These are phyloP conservation scores for Ophion slaviceki DNA, from an alignment of 2,888 invertebrate genomes.

Conservation along the genomic window DNA sequence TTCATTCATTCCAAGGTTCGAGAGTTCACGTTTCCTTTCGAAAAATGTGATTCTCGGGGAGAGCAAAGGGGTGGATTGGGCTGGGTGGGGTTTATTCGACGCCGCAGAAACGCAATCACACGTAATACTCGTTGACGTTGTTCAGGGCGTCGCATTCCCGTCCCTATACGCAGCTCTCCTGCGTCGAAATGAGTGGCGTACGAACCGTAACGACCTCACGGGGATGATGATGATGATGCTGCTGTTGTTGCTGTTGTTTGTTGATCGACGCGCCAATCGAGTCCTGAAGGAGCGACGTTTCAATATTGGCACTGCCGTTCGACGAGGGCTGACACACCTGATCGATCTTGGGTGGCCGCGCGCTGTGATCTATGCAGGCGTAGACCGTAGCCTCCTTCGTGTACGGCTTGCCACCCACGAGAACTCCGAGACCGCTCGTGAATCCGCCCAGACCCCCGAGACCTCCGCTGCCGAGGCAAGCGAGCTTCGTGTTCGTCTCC, in stretches of 20 bases:
- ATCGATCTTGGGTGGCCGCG: constrained; percentile 83
- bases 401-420: constrained; percentile 85
- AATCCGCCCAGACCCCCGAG: constrained; percentile 79
- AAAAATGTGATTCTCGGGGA: not conserved
- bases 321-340: constrained; percentile 68
- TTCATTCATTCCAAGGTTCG: not conserved
- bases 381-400: constrained; percentile 89
- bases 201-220: constrained; percentile 82
- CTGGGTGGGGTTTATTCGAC: constrained; percentile 62
- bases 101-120: constrained; percentile 77
- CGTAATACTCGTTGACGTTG: constrained; percentile 82
- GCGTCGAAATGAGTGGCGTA: constrained; percentile 81
- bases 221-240: constrained; percentile 77
- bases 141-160: constrained; percentile 82
- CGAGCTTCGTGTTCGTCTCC: constrained; percentile 77
- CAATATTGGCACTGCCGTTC: constrained; percentile 63
- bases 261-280: constrained; percentile 59
- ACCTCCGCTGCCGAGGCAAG: constrained; percentile 72
- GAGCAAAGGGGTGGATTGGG: not conserved
- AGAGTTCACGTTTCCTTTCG: not conserved
- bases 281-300: constrained; percentile 67
- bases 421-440: constrained; percentile 78
- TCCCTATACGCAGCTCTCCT: constrained; percentile 83
- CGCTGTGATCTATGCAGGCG: constrained; percentile 90
- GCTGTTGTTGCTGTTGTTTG: constrained; percentile 56